Conservation (phyloP, 2,888 invertebrate genomes). For the Amiota mariae region DNA sequence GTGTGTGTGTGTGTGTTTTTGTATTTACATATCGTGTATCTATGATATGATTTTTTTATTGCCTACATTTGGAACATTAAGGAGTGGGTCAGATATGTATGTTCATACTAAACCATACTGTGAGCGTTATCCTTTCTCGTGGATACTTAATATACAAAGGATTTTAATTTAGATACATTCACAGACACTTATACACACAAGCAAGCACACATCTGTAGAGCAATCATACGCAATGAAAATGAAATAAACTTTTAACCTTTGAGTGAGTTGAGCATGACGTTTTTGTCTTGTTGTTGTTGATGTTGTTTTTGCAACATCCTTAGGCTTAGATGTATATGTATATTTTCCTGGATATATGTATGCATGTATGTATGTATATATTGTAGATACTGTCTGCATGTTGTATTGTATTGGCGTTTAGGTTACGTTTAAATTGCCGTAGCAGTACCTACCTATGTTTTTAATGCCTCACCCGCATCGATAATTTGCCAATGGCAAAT, state of each 20-base stretch:
- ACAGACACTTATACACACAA: neutral
- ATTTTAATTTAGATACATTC: conserved; percentile 59
- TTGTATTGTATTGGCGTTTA: conserved; percentile 66
- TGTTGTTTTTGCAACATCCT: conserved; percentile 64
- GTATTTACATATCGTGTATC: neutral
- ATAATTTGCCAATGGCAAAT: conserved; percentile 60
- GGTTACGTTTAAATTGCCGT: conserved; percentile 48
- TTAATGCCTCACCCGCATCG: conserved; percentile 68
- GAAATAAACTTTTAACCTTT: conserved; percentile 61
- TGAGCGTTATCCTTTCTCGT: conserved; percentile 39
- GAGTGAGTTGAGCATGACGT: conserved; percentile 42
- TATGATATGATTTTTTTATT: conserved; percentile 38
- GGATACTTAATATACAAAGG: conserved; percentile 66
- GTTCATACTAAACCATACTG: conserved; percentile 20
- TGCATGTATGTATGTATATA: neutral
- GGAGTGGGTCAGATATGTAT: conserved; percentile 36
- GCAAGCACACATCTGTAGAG: neutral
- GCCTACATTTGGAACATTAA: conserved; percentile 55
- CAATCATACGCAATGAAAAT: conserved; percentile 48
- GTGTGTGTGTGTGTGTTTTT: neutral
- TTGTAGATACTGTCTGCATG: conserved; percentile 55
- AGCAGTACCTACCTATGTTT: conserved; percentile 63
- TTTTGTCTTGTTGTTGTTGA: conserved; percentile 57
- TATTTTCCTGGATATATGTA: too few relatives aligned
- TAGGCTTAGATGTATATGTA: conserved; percentile 53